Conservation (phyloP, 1,140 invertebrate species). For the Drosophila baimaii region DNA sequence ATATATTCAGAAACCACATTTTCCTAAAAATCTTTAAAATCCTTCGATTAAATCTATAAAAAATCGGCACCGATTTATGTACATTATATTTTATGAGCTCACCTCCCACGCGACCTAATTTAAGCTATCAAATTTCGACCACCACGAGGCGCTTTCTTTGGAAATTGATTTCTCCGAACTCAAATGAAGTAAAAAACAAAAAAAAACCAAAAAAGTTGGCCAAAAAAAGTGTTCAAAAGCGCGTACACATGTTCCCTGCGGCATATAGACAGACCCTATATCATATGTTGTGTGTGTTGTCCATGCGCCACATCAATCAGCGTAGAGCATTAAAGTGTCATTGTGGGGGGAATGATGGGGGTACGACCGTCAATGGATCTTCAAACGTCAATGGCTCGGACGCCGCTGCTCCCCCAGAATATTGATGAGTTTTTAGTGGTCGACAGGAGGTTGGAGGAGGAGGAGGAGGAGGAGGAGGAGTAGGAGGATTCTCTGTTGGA, state of each 20-base stretch:
- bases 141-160: neutral
- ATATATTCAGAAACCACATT: neutral
- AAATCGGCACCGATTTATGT: neutral
- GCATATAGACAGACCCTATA: constrained; percentile 34
- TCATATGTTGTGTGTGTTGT: constrained; percentile 53
- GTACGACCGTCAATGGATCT: constrained; percentile 65
- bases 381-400: constrained; percentile 74
- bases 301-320: constrained; percentile 73
- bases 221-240: constrained; percentile 47
- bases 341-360: constrained; percentile 52
- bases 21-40: neutral
- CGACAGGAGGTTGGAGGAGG: constrained; percentile 26
- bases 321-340: constrained; percentile 75
- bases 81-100: constrained; percentile 17
- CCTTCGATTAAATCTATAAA: neutral
- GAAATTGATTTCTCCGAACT: constrained; percentile 36
- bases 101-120: constrained; percentile 22
- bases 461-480: constrained; percentile 15
- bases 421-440: constrained; percentile 79
- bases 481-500: constrained; percentile 8
- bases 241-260: constrained; percentile 53
- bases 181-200: constrained; percentile 38
- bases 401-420: constrained; percentile 35
- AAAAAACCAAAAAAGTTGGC: neutral
- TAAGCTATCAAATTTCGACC: constrained; percentile 27